These are phyloP conservation scores for Phoxinus phoxinus DNA, from an alignment of 2,113 vertebrate species.

Conservation along the genomic window DNA sequence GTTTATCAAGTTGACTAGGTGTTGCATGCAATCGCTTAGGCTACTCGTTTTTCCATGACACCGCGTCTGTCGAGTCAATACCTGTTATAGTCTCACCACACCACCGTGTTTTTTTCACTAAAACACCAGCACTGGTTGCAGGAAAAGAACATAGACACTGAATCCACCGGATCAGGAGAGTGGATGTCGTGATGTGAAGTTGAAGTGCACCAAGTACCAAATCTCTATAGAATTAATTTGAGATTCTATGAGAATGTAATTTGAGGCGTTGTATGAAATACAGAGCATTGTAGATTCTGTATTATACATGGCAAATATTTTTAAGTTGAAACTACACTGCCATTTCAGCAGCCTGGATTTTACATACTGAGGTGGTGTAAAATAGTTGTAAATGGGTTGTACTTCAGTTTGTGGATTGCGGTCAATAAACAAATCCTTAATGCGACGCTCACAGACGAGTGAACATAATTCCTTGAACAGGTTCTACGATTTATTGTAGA, in stretches of 20 bases:
- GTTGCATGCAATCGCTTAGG: neutral
- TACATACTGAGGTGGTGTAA: neutral
- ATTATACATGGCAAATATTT: neutral
- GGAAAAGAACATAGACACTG: neutral
- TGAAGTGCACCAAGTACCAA: neutral
- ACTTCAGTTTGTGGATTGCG: neutral
- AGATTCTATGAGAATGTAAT: neutral
- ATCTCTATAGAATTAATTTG: neutral
- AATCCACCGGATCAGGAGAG: neutral
- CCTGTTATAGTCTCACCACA: neutral
- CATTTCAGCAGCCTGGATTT: neutral
- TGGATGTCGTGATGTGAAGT: neutral
- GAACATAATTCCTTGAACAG: neutral
- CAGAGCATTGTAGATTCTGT: neutral
- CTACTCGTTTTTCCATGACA: neutral
- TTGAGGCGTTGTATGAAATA: neutral
- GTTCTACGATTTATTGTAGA: constrained; percentile 16
- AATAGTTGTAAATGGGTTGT: neutral
- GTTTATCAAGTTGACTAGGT: neutral
- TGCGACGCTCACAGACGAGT: neutral
- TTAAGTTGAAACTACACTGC: neutral
- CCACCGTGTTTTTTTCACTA: neutral
- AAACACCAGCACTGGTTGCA: neutral
- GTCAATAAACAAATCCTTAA: constrained; percentile 28
- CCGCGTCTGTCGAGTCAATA: neutral